Percentiles rank a stretch among this genome's conserved stretches.
Evolutionary conservation across 2,113 vertebrate species (phyloP).

Genomic region (Sinocyclocheilus anophthalmus): DNA sequence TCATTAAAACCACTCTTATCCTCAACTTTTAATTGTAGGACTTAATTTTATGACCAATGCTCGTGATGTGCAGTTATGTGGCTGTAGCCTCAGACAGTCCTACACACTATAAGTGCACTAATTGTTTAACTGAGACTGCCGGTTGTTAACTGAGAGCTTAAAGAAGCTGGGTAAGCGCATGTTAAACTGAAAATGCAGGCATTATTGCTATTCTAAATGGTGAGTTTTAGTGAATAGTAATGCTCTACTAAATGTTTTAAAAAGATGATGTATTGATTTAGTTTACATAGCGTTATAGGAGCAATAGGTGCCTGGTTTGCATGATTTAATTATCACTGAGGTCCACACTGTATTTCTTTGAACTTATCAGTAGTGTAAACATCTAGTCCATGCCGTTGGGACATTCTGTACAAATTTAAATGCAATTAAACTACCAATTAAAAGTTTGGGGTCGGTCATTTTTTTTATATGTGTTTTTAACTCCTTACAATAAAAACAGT

Average conservation of each 20-base stretch:
- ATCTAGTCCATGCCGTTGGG: not conserved
- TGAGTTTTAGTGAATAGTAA: not conserved
- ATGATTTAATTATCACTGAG: not conserved
- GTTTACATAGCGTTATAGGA: not conserved
- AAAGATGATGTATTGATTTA: not conserved
- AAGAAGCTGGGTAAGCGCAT: conserved; percentile 6
- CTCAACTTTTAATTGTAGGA: conserved; percentile 52
- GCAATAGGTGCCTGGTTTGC: not conserved
- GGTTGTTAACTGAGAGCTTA: conserved; percentile 37
- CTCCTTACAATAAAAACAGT: not conserved
- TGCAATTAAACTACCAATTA: not conserved
- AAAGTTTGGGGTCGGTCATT: not conserved
- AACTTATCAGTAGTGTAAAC: not conserved
- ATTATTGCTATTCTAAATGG: not conserved
- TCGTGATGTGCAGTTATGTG: conserved; percentile 61
- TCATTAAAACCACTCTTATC: conserved; percentile 54
- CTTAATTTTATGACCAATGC: conserved; percentile 57
- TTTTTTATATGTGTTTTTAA: too few relatives aligned
- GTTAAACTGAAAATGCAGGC: conserved; percentile 19
- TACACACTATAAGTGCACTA: conserved; percentile 37
- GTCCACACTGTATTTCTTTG: not conserved
- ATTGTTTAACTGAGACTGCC: conserved; percentile 43
- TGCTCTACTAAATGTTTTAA: not conserved
- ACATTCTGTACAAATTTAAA: not conserved
- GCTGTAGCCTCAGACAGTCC: conserved; percentile 30